Percentiles rank a stretch among this genome's conserved stretches.
Evolutionary conservation across 2,888 invertebrate genomes (phyloP).

Genomic region (Ochropacha duplaris): DNA sequence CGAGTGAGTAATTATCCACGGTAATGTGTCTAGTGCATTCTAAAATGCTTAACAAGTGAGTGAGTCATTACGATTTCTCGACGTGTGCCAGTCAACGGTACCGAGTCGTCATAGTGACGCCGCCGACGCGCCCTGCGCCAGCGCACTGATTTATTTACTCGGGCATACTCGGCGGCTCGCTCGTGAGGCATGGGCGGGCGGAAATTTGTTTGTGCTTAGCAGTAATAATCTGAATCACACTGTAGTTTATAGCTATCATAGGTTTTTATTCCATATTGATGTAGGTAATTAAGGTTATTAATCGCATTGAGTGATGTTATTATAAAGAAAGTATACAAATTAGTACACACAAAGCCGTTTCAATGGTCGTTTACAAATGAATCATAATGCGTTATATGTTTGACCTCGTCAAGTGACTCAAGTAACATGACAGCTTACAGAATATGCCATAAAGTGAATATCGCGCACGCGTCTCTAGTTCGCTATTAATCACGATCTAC

Average conservation of each 20-base stretch:
- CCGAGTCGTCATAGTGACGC: slow-evolving; percentile 28
- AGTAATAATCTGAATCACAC: slow-evolving; percentile 9
- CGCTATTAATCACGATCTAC: slow-evolving; percentile 73
- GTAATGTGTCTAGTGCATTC: slow-evolving; percentile 8
- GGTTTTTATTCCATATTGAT: background rate
- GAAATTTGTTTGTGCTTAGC: slow-evolving; percentile 35
- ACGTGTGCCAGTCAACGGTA: slow-evolving; percentile 40
- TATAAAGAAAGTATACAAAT: too few species aligned
- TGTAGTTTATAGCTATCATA: background rate
- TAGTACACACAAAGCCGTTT: too few species aligned
- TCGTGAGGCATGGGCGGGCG: slow-evolving; percentile 18
- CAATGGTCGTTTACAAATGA: too few species aligned
- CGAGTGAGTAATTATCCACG: slow-evolving; percentile 7
- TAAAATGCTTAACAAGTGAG: slow-evolving; percentile 13
- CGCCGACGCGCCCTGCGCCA: slow-evolving; percentile 32
- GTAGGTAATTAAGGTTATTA: too few species aligned
- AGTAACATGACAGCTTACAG: slow-evolving; percentile 7
- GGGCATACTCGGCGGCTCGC: slow-evolving; percentile 9
- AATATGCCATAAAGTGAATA: slow-evolving; percentile 9
- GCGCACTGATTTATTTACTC: slow-evolving; percentile 46
- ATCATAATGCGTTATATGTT: background rate
- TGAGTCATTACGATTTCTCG: slow-evolving; percentile 37
- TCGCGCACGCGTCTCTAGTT: slow-evolving; percentile 55
- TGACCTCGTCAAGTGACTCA: background rate
- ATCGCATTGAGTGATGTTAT: background rate